Percentiles rank a stretch among this genome's conserved stretches.
Evolutionary conservation across 2,113 vertebrate genomes (phyloP).

Genomic region (Fregata magnificens): DNA sequence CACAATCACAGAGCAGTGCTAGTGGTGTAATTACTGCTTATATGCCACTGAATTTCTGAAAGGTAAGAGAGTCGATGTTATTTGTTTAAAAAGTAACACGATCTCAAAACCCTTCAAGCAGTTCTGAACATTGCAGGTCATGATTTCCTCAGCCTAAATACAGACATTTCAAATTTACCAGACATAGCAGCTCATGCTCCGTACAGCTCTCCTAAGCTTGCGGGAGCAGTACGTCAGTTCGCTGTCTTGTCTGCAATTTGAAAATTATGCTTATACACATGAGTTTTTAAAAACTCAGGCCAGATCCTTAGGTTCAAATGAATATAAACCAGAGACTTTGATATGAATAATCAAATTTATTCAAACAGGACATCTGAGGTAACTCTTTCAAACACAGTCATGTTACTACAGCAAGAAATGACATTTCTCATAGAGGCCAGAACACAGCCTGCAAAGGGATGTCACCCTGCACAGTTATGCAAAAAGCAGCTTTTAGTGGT

Average conservation of each 20-base stretch:
- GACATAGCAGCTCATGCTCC: neutral
- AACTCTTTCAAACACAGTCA: neutral
- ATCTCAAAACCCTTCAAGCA: neutral
- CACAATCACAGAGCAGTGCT: neutral
- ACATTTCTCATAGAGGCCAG: neutral
- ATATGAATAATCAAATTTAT: neutral
- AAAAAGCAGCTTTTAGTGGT: neutral
- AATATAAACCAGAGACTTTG: neutral
- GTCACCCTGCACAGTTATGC: rapidly evolving
- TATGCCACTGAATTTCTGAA: neutral
- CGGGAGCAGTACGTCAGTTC: neutral
- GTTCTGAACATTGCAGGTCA: neutral
- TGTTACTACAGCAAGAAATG: neutral
- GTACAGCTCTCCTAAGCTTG: neutral
- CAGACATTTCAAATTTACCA: neutral
- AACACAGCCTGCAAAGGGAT: neutral
- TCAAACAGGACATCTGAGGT: neutral
- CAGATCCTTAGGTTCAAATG: neutral
- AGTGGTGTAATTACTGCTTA: neutral
- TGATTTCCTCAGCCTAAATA: neutral
- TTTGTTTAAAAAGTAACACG: neutral
- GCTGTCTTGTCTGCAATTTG: neutral
- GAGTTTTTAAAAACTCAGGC: neutral
- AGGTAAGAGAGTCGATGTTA: neutral
- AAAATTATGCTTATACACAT: rapidly evolving